phyloP scores from a whole-genome alignment of 2,888 invertebrate genomes.

The Embidobia sp. region DNA sequence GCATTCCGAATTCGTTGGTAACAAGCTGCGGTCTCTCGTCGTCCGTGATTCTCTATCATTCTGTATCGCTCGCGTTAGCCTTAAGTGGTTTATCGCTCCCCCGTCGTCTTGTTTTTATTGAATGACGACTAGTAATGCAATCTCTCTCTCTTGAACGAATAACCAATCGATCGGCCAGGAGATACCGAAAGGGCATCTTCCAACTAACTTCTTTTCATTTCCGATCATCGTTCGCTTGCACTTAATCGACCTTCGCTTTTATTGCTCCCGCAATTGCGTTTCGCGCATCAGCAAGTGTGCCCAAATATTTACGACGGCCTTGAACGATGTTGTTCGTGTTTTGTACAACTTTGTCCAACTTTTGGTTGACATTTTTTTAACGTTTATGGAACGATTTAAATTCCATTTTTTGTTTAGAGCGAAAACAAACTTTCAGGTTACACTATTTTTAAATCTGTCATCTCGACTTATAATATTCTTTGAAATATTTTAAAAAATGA shows the following conservation, averaged over 20 bases:
- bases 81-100: constrained; percentile 79
- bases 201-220: constrained; percentile 74
- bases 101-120: constrained; percentile 77
- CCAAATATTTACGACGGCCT: too few species aligned
- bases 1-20: constrained; percentile 56
- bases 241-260: constrained; percentile 35
- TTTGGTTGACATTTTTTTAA: too few species aligned
- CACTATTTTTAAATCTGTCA: too few species aligned
- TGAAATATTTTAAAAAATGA: too few species aligned
- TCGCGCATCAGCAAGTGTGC: not conserved
- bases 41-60: constrained; percentile 58
- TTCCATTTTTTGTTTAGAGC: too few species aligned
- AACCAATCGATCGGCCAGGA: constrained; percentile 78
- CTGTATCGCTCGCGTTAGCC: constrained; percentile 70
- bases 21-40: constrained; percentile 26
- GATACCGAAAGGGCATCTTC: constrained; percentile 73
- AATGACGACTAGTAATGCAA: constrained; percentile 78
- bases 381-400: too few species aligned
- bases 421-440: too few species aligned
- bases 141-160: constrained; percentile 78
- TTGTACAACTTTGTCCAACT: too few species aligned
- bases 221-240: constrained; percentile 58
- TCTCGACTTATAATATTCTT: too few species aligned
- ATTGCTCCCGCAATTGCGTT: not conserved
- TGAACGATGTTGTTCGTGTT: too few species aligned